These are phyloP conservation scores for Proterorhinus semilunaris DNA, from an alignment of 2,113 vertebrate genomes.

Conservation along the genomic window DNA sequence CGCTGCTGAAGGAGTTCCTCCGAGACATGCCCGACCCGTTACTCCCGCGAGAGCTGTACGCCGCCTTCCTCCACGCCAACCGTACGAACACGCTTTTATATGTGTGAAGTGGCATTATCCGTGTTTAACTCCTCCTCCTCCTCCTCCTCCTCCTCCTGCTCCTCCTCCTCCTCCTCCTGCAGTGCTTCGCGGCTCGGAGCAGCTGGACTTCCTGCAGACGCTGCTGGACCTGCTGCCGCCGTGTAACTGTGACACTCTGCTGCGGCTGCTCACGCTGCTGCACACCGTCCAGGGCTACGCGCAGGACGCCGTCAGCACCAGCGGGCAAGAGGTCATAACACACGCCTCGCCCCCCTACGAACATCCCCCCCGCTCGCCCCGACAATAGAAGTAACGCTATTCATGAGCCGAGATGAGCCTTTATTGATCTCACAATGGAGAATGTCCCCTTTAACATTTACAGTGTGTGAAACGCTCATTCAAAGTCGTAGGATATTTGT, in stretches of 20 bases:
- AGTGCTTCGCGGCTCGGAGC: constrained; percentile 79
- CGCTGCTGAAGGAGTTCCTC: constrained; percentile 90
- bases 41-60: constrained; percentile 85
- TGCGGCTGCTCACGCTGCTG: constrained; percentile 83
- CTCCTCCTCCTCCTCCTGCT: not conserved
- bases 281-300: constrained; percentile 81
- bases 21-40: constrained; percentile 87
- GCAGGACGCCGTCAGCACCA: constrained; percentile 72
- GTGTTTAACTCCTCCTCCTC: not conserved
- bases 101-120: not conserved
- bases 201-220: constrained; percentile 82
- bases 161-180: not conserved
- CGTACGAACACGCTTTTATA: constrained; percentile 62
- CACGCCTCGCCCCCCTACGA: no score
- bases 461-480: no score
- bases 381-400: no score
- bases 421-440: no score
- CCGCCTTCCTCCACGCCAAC: constrained; percentile 87
- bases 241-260: constrained; percentile 89
- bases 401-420: no score
- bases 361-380: no score
- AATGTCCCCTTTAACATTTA: no score
- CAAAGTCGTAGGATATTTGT: no score
- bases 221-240: constrained; percentile 89
- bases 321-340: constrained; percentile 79